Percentiles rank a stretch among this genome's conserved stretches.
phyloP scores from a whole-genome alignment of 2,113 vertebrate genomes.

The Sinosuthora webbiana region DNA sequence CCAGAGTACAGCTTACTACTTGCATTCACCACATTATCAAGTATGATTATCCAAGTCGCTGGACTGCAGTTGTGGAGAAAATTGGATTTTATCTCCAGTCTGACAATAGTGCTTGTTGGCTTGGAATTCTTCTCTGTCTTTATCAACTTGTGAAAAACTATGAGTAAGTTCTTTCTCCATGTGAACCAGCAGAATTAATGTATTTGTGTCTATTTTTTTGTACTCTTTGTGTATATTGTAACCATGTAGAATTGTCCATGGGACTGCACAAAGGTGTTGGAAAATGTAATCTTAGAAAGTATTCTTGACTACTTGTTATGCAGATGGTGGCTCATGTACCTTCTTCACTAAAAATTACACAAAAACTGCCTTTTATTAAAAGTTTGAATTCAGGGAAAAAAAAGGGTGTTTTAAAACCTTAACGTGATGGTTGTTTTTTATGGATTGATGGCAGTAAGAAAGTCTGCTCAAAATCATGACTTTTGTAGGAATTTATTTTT shows the following conservation, averaged over 20 bases:
- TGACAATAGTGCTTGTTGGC: constrained; percentile 92
- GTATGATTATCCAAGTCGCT: constrained; percentile 94
- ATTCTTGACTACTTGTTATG: background rate
- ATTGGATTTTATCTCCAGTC: constrained; percentile 97
- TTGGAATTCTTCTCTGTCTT: constrained; percentile 97
- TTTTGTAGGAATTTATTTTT: background rate
- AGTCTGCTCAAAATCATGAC: background rate
- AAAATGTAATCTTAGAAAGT: background rate
- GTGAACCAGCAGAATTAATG: background rate
- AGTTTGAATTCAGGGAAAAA: background rate
- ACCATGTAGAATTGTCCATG: background rate
- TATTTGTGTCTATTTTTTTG: background rate
- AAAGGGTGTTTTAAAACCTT: background rate
- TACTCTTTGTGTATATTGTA: background rate
- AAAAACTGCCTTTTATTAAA: background rate
- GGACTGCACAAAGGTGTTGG: background rate
- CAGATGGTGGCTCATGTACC: background rate
- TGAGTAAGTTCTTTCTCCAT: constrained; percentile 82
- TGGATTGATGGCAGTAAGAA: background rate
- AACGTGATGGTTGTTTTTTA: background rate
- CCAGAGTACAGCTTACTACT: constrained; percentile 96
- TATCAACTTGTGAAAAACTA: constrained; percentile 99
- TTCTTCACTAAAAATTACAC: background rate
- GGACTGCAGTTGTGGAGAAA: constrained; percentile 97
- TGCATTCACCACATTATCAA: constrained; percentile 99